Base-by-base conservation (phyloP, 2,888 invertebrate species). In the Opisthograptis luteolata region DNA sequence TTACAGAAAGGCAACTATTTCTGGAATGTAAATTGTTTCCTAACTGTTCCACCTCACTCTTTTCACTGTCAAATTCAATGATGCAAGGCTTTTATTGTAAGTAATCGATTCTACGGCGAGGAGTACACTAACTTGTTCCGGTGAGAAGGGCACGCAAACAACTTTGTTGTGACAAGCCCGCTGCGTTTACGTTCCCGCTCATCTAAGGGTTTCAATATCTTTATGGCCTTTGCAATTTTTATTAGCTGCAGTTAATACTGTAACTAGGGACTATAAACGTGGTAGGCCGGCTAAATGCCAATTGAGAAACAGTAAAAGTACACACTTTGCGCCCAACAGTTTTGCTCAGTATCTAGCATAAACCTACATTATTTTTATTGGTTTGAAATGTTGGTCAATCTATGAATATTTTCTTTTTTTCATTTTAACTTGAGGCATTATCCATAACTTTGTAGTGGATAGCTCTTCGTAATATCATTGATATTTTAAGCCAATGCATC, bases 11-110 rank as follows among this genome's bases (percentile, higher is more conserved):
- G 27, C 43, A 40, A 46, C 35, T 48, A 50, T 53, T 35, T 49
- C 39, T 34, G 14, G 35, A 35, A 41, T 8, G 34, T 34, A 10
- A 48, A 39, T 43, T 37, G 37, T 53, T 53, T 41, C 17, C 31
- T 8, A 48, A 55, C 48, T 52, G 56, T 51, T 39, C 41, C 24
- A 51, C 55, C 49, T 41, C 34, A 55, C 58, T 56, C 56, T 43
- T 56, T 46, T 58, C 54, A 56, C 52, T 58, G 61, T 58, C 61
- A 37, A 32, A 42, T 42, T 41, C 35, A 46, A 32, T 50, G 40
- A 35, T 49, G 49, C 42, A 40, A 30, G 48, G 47, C 36, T 49
- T 51, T 51, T 41, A 28, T 17, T 30, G 40, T 40, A 45, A 32
- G 40, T 39, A 59, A 53, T 43, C 45, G 19, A 48, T 41, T 36